Percentiles rank a stretch among this genome's conserved stretches.
Conservation (phyloP, 2,113 vertebrate genomes). For the Pollimyrus isidori region DNA sequence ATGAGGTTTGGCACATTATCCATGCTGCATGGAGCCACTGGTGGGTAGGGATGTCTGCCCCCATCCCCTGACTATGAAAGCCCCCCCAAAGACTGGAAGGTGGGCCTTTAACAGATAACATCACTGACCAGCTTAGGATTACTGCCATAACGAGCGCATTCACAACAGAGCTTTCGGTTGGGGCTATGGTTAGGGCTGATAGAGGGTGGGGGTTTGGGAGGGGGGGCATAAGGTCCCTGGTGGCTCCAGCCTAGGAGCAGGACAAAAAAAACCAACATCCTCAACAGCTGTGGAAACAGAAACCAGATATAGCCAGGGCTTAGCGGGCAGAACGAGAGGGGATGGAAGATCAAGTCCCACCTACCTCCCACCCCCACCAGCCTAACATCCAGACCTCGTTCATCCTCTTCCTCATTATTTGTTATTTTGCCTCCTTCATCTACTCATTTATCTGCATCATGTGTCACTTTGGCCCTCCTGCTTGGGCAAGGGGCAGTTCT, state of each 20-base stretch:
- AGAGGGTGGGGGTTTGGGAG: background rate
- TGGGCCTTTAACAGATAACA: background rate
- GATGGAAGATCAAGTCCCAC: background rate
- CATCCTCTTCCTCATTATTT: background rate
- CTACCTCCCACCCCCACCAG: background rate
- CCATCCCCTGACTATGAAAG: background rate
- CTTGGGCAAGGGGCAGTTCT: background rate
- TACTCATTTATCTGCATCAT: background rate
- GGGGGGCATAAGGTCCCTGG: background rate
- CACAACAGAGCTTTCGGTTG: slow-evolving; percentile 3
- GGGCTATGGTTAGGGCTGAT: background rate
- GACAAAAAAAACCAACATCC: background rate
- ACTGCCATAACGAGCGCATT: background rate
- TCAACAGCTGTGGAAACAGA: slow-evolving; percentile 23
- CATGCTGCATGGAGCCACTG: background rate
- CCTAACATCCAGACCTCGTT: background rate
- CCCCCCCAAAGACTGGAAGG: background rate
- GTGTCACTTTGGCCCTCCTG: background rate
- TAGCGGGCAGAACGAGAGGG: background rate
- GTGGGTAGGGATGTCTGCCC: background rate
- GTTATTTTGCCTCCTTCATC: background rate
- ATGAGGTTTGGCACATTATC: background rate
- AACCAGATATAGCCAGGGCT: slow-evolving; percentile 14
- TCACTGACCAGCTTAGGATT: background rate
- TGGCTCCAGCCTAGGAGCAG: background rate